phyloP scores from a whole-genome alignment of 2,113 vertebrate genomes.

The Echinops telfairi region DNA sequence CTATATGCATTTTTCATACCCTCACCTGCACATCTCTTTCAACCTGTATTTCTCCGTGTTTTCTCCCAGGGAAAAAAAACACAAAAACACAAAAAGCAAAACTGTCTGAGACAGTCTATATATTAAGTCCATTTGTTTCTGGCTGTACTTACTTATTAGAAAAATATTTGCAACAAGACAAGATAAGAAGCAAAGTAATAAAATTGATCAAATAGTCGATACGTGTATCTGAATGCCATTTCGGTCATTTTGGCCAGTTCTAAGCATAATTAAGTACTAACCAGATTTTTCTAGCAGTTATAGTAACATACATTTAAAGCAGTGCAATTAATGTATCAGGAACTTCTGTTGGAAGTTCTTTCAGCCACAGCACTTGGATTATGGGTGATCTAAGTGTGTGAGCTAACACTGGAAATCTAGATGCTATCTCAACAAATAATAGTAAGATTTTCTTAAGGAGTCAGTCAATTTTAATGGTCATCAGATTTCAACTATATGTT shows the following conservation, averaged over 20 bases:
- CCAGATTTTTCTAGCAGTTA: not conserved
- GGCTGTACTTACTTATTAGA: constrained; percentile 2
- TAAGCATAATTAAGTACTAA: not conserved
- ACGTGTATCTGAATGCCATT: not conserved
- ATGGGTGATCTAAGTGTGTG: not conserved
- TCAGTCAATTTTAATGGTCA: not conserved
- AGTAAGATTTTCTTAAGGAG: not conserved
- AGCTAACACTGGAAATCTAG: not conserved
- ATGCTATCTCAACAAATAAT: not conserved
- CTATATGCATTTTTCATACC: not conserved
- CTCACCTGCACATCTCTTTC: constrained; percentile 1
- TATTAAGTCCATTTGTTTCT: not conserved
- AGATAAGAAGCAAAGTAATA: not conserved
- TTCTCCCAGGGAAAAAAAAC: not conserved
- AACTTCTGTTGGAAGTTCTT: constrained; percentile 33
- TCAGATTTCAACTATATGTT: not conserved
- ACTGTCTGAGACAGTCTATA: not conserved
- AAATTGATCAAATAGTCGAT: not conserved
- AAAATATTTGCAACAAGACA: not conserved
- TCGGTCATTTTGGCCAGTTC: not conserved
- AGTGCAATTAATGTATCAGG: not conserved
- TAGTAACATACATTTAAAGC: not conserved
- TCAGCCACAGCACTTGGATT: not conserved
- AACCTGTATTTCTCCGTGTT: not conserved
- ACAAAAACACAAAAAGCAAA: not conserved